Conservation (phyloP, 2,113 vertebrate species). For the Ahaetulla prasina region DNA sequence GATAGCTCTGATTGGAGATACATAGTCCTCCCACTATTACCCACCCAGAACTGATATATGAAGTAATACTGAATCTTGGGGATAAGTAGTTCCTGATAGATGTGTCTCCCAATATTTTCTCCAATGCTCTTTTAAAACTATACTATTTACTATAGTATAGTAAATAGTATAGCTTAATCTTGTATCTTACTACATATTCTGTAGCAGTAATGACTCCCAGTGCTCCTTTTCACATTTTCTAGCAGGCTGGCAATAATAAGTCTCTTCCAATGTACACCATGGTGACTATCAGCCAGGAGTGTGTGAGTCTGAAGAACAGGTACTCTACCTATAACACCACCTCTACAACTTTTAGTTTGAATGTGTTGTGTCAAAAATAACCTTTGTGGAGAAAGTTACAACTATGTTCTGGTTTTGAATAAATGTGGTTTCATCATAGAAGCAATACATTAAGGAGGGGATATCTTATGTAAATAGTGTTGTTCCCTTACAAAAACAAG, state of each 20-base stretch:
- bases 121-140: neutral
- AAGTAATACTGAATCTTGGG: neutral
- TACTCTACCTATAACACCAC: neutral
- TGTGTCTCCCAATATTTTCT: neutral
- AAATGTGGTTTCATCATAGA: neutral
- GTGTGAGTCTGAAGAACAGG: neutral
- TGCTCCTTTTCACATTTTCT: neutral
- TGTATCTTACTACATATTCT: neutral
- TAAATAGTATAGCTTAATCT: too few relatives aligned
- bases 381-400: neutral
- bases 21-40: neutral
- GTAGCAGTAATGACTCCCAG: neutral
- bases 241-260: neutral
- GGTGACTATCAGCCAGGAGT: neutral
- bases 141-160: neutral
- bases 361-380: neutral
- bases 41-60: neutral
- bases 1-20: neutral
- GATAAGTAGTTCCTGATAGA: neutral
- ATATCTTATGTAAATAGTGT: neutral
- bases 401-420: neutral
- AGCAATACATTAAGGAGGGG: neutral
- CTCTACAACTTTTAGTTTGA: neutral
- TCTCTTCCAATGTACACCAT: too few relatives aligned
- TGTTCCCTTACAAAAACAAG: neutral